These are phyloP conservation scores for Ctenomys sociabilis DNA, from an alignment of 2,113 vertebrate species.

Conservation along the genomic window DNA sequence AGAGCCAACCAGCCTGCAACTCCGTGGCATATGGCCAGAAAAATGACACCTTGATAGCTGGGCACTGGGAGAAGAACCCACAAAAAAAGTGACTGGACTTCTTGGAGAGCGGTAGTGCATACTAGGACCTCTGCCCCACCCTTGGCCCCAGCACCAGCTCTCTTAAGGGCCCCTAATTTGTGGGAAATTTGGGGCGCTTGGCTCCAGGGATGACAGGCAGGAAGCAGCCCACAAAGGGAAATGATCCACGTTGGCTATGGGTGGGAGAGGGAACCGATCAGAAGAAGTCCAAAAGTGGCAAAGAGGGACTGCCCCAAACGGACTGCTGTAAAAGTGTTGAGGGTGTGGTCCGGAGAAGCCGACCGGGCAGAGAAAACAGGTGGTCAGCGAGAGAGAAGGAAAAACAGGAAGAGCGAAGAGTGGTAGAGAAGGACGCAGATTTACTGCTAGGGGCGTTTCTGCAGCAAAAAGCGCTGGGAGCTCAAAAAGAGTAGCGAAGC, in stretches of 20 bases:
- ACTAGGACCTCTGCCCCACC: not conserved
- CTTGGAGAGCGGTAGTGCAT: not conserved
- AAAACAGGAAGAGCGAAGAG: not conserved
- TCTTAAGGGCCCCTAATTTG: not conserved
- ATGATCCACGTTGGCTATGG: not conserved
- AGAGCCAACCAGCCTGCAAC: not conserved
- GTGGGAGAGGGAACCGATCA: not conserved
- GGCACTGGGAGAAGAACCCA: not conserved
- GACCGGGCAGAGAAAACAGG: not conserved
- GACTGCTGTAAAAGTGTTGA: not conserved
- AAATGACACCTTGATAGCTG: not conserved
- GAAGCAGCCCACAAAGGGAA: not conserved
- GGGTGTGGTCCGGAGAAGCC: not conserved
- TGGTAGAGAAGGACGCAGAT: not conserved
- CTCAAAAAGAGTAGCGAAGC: not conserved
- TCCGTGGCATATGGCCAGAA: not conserved
- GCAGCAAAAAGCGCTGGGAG: not conserved
- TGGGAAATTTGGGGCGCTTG: not conserved
- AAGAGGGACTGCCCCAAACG: not conserved
- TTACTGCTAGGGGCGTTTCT: not conserved
- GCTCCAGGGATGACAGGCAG: not conserved
- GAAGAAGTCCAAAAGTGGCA: not conserved
- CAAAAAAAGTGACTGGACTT: not conserved
- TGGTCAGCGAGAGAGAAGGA: not conserved
- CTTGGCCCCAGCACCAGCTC: not conserved